phyloP scores from a whole-genome alignment of 2,888 invertebrate species.

The Amphipyra tragopoginis region DNA sequence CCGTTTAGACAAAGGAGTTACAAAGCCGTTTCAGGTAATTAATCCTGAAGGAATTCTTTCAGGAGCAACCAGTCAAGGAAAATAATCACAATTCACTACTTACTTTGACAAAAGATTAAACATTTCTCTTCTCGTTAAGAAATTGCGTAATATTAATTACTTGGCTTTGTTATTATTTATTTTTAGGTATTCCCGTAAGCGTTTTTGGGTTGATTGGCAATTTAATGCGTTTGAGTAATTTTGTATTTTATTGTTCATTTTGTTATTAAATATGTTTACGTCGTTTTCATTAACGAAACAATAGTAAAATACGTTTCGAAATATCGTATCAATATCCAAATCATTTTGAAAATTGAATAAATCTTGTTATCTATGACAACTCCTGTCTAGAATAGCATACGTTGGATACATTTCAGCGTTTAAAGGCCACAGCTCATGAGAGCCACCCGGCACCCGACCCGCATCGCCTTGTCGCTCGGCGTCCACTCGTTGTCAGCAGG shows the following conservation, averaged over 20 bases:
- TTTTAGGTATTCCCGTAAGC: slow-evolving; percentile 7
- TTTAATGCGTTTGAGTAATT: slow-evolving; percentile 10
- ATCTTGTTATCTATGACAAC: too few species aligned
- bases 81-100: slow-evolving; percentile 72
- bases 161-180: slow-evolving; percentile 33
- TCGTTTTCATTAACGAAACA: too few species aligned
- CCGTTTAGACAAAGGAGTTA: slow-evolving; percentile 77
- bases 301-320: too few species aligned
- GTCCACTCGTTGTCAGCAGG: too few species aligned
- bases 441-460: too few species aligned
- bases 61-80: slow-evolving; percentile 71
- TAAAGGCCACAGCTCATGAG: too few species aligned
- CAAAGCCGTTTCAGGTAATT: slow-evolving; percentile 82
- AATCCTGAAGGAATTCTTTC: slow-evolving; percentile 83
- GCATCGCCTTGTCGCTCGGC: too few species aligned
- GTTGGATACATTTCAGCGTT: too few species aligned
- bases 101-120: slow-evolving; percentile 68
- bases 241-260: not conserved
- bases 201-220: slow-evolving; percentile 20
- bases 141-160: slow-evolving; percentile 52
- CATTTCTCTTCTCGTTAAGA: slow-evolving; percentile 57
- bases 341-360: too few species aligned
- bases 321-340: too few species aligned
- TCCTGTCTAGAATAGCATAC: too few species aligned
- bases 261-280: not conserved